These are phyloP conservation scores for Paratilapia polleni DNA, from an alignment of 2,113 vertebrate genomes.

Conservation along the genomic window DNA sequence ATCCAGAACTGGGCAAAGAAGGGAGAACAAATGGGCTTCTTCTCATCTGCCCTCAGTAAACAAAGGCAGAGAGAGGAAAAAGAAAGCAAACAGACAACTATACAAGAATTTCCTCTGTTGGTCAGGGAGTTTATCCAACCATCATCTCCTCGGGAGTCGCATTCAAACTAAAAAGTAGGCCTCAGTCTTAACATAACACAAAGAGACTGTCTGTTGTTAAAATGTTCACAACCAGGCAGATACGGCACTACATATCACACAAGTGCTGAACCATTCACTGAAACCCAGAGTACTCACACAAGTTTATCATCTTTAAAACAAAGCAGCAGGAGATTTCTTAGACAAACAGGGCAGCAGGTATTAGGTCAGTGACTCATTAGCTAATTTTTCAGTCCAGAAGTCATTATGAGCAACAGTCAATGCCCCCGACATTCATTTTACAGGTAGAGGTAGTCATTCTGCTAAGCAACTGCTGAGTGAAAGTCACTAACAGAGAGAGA, in stretches of 20 bases:
- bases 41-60: conserved; percentile 58
- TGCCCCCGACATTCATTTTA: conserved; percentile 14
- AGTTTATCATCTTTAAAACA: background rate
- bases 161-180: conserved; percentile 30
- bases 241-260: background rate
- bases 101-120: conserved; percentile 55
- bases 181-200: background rate
- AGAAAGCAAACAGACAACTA: conserved; percentile 63
- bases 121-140: conserved; percentile 15
- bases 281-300: background rate
- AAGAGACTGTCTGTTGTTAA: background rate
- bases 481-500: background rate
- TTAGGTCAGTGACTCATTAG: conserved; percentile 70
- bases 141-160: conserved; percentile 16
- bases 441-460: conserved; percentile 26
- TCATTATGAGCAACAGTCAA: conserved; percentile 22
- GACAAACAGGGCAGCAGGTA: conserved; percentile 42
- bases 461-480: background rate
- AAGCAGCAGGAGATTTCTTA: conserved; percentile 25
- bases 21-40: conserved; percentile 20
- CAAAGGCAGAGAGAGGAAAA: conserved; percentile 43
- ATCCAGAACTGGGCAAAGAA: conserved; percentile 6
- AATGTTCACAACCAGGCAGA: background rate
- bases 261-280: background rate
- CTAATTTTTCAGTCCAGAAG: conserved; percentile 32